phyloP scores from a whole-genome alignment of 2,888 invertebrate genomes.

The Strigamia maritima region DNA sequence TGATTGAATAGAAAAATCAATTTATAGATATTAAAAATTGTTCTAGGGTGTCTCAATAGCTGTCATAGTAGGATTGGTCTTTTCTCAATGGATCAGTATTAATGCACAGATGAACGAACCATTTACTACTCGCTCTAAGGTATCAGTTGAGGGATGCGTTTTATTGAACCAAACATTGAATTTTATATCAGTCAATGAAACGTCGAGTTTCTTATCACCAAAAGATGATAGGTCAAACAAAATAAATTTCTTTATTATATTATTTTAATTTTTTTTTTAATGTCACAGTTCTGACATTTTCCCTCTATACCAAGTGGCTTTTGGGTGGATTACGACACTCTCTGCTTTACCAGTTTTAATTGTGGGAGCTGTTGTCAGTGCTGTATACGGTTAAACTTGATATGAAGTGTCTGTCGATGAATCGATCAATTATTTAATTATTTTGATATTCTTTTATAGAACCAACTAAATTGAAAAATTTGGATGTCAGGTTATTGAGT shows the following conservation, averaged over 20 bases:
- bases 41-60: not conserved
- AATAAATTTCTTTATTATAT: not conserved
- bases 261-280: not conserved
- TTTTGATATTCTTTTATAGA: not conserved
- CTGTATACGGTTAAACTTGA: not conserved
- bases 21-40: not conserved
- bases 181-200: not conserved
- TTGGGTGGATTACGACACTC: not conserved
- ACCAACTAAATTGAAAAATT: not conserved
- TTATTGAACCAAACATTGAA: not conserved
- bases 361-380: not conserved
- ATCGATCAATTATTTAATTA: not conserved
- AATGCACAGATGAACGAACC: not conserved
- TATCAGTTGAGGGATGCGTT: not conserved
- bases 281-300: not conserved
- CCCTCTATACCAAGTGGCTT: not conserved
- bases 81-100: slow-evolving; percentile 9
- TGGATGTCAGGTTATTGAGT: not conserved
- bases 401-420: not conserved
- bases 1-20: not conserved
- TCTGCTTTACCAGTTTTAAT: not conserved
- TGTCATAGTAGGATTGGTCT: not conserved
- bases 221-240: not conserved
- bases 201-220: not conserved
- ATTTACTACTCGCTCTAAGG: not conserved